Evolutionary conservation across 2,797 vertebrate species (phyloP).

Genomic region (Microctenopoma stevenorrisi): DNA sequence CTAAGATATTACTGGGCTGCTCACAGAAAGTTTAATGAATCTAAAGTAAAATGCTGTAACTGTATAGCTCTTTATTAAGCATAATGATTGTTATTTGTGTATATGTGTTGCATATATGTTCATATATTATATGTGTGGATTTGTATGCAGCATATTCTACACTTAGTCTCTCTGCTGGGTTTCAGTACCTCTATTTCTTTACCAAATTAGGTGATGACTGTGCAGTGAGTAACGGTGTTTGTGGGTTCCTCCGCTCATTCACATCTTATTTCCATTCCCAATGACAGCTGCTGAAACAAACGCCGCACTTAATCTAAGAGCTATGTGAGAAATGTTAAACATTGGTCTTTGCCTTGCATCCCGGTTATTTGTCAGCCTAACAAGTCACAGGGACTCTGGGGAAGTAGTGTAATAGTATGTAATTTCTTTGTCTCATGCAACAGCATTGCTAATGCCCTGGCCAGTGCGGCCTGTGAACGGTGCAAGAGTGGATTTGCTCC

Average conservation of each 20-base stretch:
- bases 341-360: constrained; percentile 13
- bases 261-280: constrained; percentile 37
- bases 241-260: constrained; percentile 27
- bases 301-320: constrained; percentile 21
- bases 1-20: too few relatives aligned
- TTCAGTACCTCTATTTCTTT: constrained; percentile 6
- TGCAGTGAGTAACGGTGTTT: constrained; percentile 39
- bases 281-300: constrained; percentile 52
- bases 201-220: constrained; percentile 64
- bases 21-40: too few relatives aligned
- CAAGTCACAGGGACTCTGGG: background rate
- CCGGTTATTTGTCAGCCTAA: constrained; percentile 26
- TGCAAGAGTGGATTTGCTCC: constrained; percentile 92
- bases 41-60: too few relatives aligned
- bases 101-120: background rate
- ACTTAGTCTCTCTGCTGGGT: background rate
- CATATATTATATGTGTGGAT: too few relatives aligned
- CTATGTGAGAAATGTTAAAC: constrained; percentile 55
- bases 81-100: background rate
- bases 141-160: background rate
- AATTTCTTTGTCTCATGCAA: constrained; percentile 62
- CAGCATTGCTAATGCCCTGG: constrained; percentile 97
- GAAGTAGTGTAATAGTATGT: constrained; percentile 12
- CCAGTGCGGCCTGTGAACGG: constrained; percentile 93
- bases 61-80: too few relatives aligned